Evolutionary conservation across 53 echinoderm and acorn worm genomes (phyloP).

Genomic region (Mesocentrotus franciscanus): DNA sequence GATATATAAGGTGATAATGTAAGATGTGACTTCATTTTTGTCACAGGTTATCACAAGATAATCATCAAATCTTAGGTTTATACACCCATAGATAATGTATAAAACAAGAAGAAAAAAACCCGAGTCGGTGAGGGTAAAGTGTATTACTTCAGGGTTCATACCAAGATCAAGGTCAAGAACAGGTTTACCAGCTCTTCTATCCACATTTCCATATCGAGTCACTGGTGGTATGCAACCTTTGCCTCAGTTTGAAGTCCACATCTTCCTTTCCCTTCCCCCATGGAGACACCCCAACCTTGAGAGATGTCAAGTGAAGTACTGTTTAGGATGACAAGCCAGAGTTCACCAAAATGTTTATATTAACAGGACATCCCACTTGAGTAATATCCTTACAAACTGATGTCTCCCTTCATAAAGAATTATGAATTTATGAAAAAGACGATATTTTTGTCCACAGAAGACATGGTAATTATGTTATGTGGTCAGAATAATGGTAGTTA

Average conservation of each 20-base stretch:
- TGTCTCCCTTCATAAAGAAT: not conserved
- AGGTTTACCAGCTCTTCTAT: not conserved
- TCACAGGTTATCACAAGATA: not conserved
- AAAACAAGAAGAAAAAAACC: too few species aligned
- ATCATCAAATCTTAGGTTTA: too few species aligned
- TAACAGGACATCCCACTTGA: not conserved
- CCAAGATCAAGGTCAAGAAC: slow-evolving; percentile 8
- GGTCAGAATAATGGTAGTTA: not conserved
- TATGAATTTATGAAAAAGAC: not conserved
- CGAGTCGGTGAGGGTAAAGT: too few species aligned
- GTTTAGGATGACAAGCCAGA: slow-evolving; percentile 2
- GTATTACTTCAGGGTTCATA: not conserved
- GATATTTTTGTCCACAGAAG: not conserved
- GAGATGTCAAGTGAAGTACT: not conserved
- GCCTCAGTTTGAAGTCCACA: not conserved
- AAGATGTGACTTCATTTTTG: not conserved
- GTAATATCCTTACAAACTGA: not conserved
- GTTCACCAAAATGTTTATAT: slow-evolving; percentile 27
- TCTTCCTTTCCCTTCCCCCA: not conserved
- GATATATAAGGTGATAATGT: too few species aligned
- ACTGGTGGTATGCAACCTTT: not conserved
- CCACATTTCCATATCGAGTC: not conserved
- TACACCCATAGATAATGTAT: too few species aligned
- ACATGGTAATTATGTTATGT: not conserved
- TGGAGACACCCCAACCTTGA: not conserved